A percentile compares a stretch with the other conserved stretches of the same genome.
Evolutionary conservation across 2,888 invertebrate species (phyloP).

Genomic region (Melanostoma scalare): DNA sequence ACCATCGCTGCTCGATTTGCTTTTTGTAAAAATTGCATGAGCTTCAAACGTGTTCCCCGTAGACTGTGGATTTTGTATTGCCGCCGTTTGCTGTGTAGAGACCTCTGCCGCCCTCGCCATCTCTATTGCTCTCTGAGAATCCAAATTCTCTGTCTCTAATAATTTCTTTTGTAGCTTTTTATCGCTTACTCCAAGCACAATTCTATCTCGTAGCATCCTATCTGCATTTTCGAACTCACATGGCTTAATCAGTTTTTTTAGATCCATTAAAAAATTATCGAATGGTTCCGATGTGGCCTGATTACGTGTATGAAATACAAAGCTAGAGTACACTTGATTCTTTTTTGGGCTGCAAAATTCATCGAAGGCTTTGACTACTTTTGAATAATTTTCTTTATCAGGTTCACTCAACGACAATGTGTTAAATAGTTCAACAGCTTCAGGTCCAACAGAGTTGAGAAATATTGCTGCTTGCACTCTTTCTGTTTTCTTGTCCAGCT

Average conservation of each 20-base stretch:
- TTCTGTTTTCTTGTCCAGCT: slow-evolving; percentile 1
- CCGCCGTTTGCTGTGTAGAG: slow-evolving; percentile 24
- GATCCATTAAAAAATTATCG: slow-evolving; percentile 69
- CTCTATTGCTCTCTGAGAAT: slow-evolving; percentile 34
- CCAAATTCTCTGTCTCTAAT: slow-evolving; percentile 41
- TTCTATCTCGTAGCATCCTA: slow-evolving; percentile 63
- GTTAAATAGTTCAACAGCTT: slow-evolving; percentile 57
- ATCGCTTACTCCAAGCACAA: slow-evolving; percentile 59
- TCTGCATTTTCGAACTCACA: slow-evolving; percentile 57
- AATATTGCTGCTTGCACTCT: slow-evolving; percentile 31
- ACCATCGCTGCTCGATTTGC: slow-evolving; percentile 9
- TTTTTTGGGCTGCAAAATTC: slow-evolving; percentile 59
- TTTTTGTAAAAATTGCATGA: slow-evolving; percentile 6
- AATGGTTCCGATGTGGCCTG: slow-evolving; percentile 68
- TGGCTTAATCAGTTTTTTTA: slow-evolving; percentile 63
- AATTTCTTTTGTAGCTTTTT: slow-evolving; percentile 50
- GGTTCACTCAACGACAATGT: slow-evolving; percentile 31
- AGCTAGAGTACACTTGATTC: slow-evolving; percentile 38
- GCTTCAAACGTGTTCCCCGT: slow-evolving; percentile 6
- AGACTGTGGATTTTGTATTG: slow-evolving; percentile 12
- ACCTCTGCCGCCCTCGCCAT: slow-evolving; percentile 31
- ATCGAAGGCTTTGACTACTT: slow-evolving; percentile 47
- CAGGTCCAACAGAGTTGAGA: slow-evolving; percentile 55
- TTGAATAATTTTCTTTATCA: slow-evolving; percentile 36
- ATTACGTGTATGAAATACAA: slow-evolving; percentile 34